Evolutionary conservation across 2,797 vertebrate genomes (phyloP).

Genomic region (Heteromormyrus szaboi): DNA sequence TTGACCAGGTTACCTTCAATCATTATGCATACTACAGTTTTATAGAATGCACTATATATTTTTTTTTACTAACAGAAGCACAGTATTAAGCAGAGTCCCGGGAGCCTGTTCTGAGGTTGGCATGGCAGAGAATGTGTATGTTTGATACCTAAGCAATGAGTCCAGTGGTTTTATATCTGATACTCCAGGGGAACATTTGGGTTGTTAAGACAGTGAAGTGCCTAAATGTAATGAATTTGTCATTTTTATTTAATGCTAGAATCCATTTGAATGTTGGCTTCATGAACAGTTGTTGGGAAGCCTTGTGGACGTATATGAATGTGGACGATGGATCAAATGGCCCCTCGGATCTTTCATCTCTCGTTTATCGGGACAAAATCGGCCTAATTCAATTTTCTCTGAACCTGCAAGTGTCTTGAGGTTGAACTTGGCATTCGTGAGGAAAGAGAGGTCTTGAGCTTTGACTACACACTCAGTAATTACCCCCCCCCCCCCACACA

Average conservation of each 20-base stretch:
- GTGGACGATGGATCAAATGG: not conserved
- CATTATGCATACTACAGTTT: not conserved
- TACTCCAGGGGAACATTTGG: not conserved
- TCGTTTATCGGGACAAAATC: not conserved
- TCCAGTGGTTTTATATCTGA: not conserved
- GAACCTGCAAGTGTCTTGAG: constrained; percentile 14
- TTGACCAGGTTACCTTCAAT: not conserved
- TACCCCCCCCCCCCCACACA: constrained; percentile 47
- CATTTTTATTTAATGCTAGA: not conserved
- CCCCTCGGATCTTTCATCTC: not conserved
- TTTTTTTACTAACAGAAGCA: not conserved
- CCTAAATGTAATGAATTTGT: not conserved
- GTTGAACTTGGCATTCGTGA: constrained; percentile 43
- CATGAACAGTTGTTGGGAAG: not conserved
- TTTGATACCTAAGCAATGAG: not conserved
- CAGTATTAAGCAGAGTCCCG: not conserved
- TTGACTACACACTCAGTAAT: constrained; percentile 42
- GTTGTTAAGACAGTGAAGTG: not conserved
- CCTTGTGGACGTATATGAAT: not conserved
- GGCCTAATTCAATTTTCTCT: not conserved
- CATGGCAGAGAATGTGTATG: not conserved
- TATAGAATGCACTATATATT: not conserved
- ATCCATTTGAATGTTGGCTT: not conserved
- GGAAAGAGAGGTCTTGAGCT: constrained; percentile 32
- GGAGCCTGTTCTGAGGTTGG: not conserved